Percentiles rank a stretch among this genome's conserved stretches.
Conservation (phyloP, 2,797 vertebrate genomes). For the Paguma larvata region DNA sequence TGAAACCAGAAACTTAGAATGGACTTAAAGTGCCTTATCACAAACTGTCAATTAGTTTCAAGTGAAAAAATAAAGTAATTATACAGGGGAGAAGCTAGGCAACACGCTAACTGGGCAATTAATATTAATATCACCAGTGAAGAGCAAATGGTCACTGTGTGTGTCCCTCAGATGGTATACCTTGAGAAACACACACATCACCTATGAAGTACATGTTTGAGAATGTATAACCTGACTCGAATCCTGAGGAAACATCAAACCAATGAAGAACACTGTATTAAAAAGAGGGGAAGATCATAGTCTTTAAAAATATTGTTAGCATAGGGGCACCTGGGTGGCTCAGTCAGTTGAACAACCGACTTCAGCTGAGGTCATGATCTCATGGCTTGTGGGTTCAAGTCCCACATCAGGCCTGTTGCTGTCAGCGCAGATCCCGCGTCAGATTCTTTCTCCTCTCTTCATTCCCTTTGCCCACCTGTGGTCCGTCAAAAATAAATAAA, state of each 20-base stretch:
- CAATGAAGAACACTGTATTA: not conserved
- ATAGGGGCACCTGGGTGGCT: not conserved
- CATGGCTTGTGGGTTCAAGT: too few relatives aligned
- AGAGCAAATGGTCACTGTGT: not conserved
- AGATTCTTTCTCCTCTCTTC: too few relatives aligned
- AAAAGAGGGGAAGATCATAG: not conserved
- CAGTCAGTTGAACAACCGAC: too few relatives aligned
- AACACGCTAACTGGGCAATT: not conserved
- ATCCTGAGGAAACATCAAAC: not conserved
- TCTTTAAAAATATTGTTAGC: not conserved
- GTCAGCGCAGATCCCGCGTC: too few relatives aligned
- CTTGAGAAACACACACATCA: not conserved
- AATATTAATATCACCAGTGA: not conserved
- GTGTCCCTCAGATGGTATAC: not conserved
- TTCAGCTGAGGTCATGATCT: too few relatives aligned
- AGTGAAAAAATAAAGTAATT: conserved; percentile 41
- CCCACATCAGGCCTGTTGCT: too few relatives aligned
- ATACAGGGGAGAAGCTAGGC: too few relatives aligned
- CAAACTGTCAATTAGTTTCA: conserved; percentile 50
- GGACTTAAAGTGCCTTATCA: conserved; percentile 1
- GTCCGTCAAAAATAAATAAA: too few relatives aligned
- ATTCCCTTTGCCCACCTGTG: too few relatives aligned
- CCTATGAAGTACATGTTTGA: not conserved
- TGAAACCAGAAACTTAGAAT: conserved; percentile 39
- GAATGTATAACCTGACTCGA: not conserved